Base-by-base conservation (phyloP, 1,140 invertebrate genomes). In the Diplogasteroides magnus region DNA sequence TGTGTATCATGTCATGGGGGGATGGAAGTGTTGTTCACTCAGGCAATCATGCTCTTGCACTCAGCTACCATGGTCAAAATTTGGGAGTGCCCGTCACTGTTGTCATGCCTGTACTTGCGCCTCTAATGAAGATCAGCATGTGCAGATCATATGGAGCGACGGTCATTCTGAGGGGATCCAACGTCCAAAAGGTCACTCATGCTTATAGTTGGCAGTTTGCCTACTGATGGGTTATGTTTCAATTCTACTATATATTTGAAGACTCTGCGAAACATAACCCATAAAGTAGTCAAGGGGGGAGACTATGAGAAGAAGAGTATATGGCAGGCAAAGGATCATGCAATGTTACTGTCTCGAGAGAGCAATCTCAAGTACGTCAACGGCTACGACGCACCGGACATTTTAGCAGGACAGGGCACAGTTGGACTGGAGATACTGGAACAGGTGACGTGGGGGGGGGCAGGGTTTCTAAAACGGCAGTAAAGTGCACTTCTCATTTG, bases 381-480 rank as follows among this genome's bases (percentile, higher is more conserved):
- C 83, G 91, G 91, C 88, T 91, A 93, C 80, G 93, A 95, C 83
- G 91, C 95, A 84, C 92, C 92, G 0, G 88, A 94, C 77, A 93
- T 96, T 57, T 89, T 96, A 84, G 91, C 93, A 1, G 93, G 93
- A 0, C 92, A 94, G 84, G 93, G 93, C 13, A 95, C 92, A 0
- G 88, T 94, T 74, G 93, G 91, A 0, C 81, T 95, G 71, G 93
- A 96, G 83, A 93, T 95, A 59, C 81, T 93, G 2, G 91, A 94
- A 79, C 91, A 94, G 83, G 84, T 86, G 1, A 80, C 81, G 23
- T n/a, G n/a, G n/a, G n/a, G n/a, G n/a, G n/a, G n/a, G n/a, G n/a
- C n/a, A n/a, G n/a, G n/a, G n/a, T n/a, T n/a, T n/a, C n/a, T n/a
- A n/a, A n/a, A n/a, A n/a, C n/a, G n/a, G n/a, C n/a, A n/a, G n/a